Conservation (phyloP, 2,797 vertebrate genomes). For the Syndactyla subalaris region DNA sequence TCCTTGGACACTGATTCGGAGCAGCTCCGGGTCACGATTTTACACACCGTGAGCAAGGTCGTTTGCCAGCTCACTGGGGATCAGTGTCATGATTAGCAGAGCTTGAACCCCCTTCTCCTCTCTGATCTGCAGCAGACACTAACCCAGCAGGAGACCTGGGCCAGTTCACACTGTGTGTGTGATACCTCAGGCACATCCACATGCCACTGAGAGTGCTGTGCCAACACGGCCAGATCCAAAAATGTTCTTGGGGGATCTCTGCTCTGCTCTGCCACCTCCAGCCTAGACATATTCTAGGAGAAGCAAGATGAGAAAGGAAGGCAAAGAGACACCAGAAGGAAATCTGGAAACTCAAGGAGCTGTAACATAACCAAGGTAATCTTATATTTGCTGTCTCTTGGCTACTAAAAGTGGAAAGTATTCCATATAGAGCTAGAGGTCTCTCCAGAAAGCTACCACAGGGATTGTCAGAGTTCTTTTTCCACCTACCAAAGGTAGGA, state of each 20-base stretch:
- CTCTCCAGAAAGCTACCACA: not conserved
- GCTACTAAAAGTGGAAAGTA: not conserved
- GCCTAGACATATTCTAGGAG: not conserved
- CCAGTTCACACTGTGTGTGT: rapidly evolving
- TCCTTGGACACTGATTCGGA: rapidly evolving
- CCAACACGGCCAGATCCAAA: not conserved
- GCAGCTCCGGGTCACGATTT: not conserved
- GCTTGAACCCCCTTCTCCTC: not conserved
- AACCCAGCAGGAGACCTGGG: not conserved
- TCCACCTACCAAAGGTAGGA: not conserved
- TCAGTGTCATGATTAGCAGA: not conserved
- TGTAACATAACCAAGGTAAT: not conserved
- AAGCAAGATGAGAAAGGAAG: not conserved
- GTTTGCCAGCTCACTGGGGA: not conserved
- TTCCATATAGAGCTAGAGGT: not conserved
- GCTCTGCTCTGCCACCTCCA: not conserved
- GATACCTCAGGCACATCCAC: not conserved
- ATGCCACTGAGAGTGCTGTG: rapidly evolving
- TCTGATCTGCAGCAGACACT: too few species aligned
- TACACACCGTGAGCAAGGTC: not conserved
- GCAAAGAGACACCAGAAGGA: not conserved
- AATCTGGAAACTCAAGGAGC: not conserved
- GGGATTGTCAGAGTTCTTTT: not conserved
- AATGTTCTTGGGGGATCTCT: not conserved
- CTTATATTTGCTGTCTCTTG: not conserved